Evolutionary conservation across 2,113 vertebrate species (phyloP).

Genomic region (Saccopteryx bilineata): DNA sequence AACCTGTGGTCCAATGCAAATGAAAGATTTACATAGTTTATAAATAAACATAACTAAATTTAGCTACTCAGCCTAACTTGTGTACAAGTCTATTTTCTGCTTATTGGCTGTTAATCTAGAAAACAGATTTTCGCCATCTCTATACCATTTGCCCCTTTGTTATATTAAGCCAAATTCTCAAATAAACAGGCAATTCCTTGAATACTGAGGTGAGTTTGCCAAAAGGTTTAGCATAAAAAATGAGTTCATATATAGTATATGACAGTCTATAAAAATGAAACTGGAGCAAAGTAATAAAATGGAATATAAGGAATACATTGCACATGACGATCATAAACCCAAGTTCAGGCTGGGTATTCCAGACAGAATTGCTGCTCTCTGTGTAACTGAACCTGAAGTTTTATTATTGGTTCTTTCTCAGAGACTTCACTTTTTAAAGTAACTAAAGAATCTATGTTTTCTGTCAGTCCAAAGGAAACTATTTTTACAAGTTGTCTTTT

Average conservation of each 20-base stretch:
- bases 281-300: slow-evolving; percentile 50
- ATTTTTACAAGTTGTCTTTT: slow-evolving; percentile 40
- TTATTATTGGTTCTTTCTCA: slow-evolving; percentile 29
- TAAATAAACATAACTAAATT: slow-evolving; percentile 65
- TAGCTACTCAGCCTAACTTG: slow-evolving; percentile 20
- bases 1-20: background rate
- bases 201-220: slow-evolving; percentile 68
- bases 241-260: slow-evolving; percentile 61
- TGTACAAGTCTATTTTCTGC: slow-evolving; percentile 60
- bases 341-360: background rate
- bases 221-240: slow-evolving; percentile 74
- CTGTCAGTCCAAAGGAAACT: background rate
- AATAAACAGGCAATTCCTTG: slow-evolving; percentile 79
- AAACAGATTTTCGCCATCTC: slow-evolving; percentile 73
- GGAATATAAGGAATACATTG: slow-evolving; percentile 24
- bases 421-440: slow-evolving; percentile 53
- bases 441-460: slow-evolving; percentile 34
- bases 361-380: slow-evolving; percentile 36
- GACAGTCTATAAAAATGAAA: slow-evolving; percentile 74
- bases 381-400: slow-evolving; percentile 49
- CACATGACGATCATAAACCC: slow-evolving; percentile 68
- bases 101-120: slow-evolving; percentile 70
- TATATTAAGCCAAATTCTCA: slow-evolving; percentile 79
- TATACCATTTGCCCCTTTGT: slow-evolving; percentile 78
- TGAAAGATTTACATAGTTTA: slow-evolving; percentile 70